Evolutionary conservation across 2,888 invertebrate species (phyloP).

Genomic region (Chrysolina haemoptera): DNA sequence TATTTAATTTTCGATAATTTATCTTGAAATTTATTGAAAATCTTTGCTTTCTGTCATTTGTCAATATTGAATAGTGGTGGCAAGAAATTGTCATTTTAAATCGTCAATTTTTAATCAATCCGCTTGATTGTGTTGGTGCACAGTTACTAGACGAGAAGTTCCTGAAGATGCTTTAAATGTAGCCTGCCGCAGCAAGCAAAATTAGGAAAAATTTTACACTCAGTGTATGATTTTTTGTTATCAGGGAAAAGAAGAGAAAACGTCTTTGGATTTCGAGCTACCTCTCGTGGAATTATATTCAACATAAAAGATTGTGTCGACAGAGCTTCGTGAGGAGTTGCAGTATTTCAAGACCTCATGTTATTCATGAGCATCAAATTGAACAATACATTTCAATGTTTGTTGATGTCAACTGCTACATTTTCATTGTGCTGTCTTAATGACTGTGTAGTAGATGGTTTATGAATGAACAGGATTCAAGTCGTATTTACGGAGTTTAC

Average conservation of each 20-base stretch:
- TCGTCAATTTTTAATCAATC: background rate
- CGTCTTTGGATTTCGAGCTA: conserved; percentile 4
- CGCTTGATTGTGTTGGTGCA: background rate
- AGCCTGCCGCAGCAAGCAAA: background rate
- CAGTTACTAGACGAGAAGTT: background rate
- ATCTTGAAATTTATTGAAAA: background rate
- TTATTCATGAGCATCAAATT: background rate
- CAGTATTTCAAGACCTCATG: background rate
- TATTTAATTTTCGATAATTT: background rate
- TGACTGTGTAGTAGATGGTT: background rate
- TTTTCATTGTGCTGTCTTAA: background rate
- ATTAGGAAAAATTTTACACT: conserved; percentile 4
- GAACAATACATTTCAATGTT: background rate
- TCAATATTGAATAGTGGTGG: background rate
- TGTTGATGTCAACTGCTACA: background rate
- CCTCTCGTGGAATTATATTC: conserved; percentile 11
- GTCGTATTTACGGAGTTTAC: background rate
- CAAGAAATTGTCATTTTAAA: background rate
- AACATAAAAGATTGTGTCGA: background rate
- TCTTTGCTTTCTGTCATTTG: conserved; percentile 4
- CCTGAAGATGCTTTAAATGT: conserved; percentile 6
- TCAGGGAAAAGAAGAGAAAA: background rate
- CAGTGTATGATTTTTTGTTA: conserved; percentile 9
- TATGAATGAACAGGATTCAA: background rate
- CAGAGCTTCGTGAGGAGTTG: conserved; percentile 12